Evolutionary conservation across 2,888 invertebrate species (phyloP), one percentile per base, ranked within the genome.

Genomic region (Amphipoea oculea): DNA sequence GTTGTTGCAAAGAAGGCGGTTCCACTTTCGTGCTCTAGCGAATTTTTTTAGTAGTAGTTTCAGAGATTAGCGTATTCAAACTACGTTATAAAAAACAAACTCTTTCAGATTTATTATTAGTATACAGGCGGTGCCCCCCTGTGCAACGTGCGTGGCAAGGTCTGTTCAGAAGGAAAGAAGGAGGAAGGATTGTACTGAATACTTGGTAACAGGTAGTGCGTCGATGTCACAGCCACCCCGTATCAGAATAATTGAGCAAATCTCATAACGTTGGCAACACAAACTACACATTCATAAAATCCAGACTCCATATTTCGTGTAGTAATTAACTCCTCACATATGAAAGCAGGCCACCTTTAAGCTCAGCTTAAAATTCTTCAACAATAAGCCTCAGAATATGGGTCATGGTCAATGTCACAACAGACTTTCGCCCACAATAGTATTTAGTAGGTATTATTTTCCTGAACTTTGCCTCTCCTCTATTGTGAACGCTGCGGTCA

Each of bases 371-470:
- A 48, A 42, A 51, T 42, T 70, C 23, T 60, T 57, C 40, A 36
- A 66, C 51, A 62, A 36, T 12, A 65, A 60, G 66, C 60, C 54
- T 51, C 70, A 60, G 71, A 40, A 84, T 79, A 36, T 80, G 60
- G 66, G 81, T 36, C 84, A 81, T 45, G 68, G 79, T 54, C 69
- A 70, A 51, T 70, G 60, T 62, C 36, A 83, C 29, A 29, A 29
- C 29, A 17, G 78, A 78, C n/a, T 67, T 62, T 40, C 36, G 51
- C 36, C 66, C 11, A 29, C 48, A 48, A 69, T 69, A 29, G 48
- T 51, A 83, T 65, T 57, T 23, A 23, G 23, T 84, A 48, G 67
- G 60, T 45, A 62, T 68, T 20, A 54, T 79, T 60, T 65, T 20
- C 11, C n/a, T 51, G 48, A 57, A 81, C 23, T 54, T 68, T 23